Percentiles rank a stretch among this genome's conserved stretches.
Evolutionary conservation across 2,888 invertebrate genomes (phyloP).

Genomic region (Automeris io): DNA sequence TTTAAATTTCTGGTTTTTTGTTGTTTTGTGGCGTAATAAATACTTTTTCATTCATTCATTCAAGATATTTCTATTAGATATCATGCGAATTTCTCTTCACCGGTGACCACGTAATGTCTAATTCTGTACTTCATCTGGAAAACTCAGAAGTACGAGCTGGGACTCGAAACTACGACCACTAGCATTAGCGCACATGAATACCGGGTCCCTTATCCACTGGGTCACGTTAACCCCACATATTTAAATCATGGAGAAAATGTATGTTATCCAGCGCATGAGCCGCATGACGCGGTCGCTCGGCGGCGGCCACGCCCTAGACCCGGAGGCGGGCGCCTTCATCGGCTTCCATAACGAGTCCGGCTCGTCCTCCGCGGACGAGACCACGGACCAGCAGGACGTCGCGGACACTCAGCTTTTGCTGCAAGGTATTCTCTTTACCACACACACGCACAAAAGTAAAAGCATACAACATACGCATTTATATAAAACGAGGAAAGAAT

Average conservation of each 20-base stretch:
- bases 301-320: slow-evolving; percentile 68
- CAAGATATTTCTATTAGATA: no score
- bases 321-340: slow-evolving; percentile 90
- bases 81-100: no score
- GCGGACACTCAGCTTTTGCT: slow-evolving; percentile 59
- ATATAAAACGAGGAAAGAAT: no score
- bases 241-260: not conserved
- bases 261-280: slow-evolving; percentile 77
- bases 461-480: no score
- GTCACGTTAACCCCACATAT: not conserved
- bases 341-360: slow-evolving; percentile 86
- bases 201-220: no score
- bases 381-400: slow-evolving; percentile 45
- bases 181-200: not conserved
- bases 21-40: no score
- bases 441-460: not conserved
- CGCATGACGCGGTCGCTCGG: slow-evolving; percentile 81
- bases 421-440: slow-evolving; percentile 36
- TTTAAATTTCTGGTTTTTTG: no score
- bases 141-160: no score
- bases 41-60: no score
- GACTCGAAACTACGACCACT: no score
- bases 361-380: slow-evolving; percentile 77
- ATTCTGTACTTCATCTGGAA: no score
- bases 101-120: no score